Conservation (phyloP, 2,888 invertebrate genomes). For the Drosophila yooni region DNA sequence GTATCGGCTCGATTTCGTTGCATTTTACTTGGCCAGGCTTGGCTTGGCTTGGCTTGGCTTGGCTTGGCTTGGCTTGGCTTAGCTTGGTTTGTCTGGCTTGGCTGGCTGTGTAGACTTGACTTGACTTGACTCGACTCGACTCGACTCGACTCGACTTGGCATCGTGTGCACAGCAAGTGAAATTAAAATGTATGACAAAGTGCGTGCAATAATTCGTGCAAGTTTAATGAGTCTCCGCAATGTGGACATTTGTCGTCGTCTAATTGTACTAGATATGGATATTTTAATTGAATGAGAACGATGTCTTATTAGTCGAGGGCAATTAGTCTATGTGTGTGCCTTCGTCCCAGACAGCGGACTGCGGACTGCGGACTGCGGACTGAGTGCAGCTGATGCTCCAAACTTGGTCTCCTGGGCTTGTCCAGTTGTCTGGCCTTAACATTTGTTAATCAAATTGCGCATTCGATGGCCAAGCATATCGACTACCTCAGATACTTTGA, state of each 20-base stretch:
- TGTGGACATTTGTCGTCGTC: conserved; percentile 79
- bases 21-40: conserved; percentile 19
- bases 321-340: conserved; percentile 74
- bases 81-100: background rate
- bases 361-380: conserved; percentile 3
- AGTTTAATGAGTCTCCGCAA: conserved; percentile 79
- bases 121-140: background rate
- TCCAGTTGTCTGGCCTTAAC: conserved; percentile 23
- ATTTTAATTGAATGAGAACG: conserved; percentile 83
- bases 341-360: conserved; percentile 11
- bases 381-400: conserved; percentile 12
- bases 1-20: conserved; percentile 55
- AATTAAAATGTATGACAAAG: conserved; percentile 85
- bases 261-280: conserved; percentile 84
- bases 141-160: conserved; percentile 16
- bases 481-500: conserved; percentile 3
- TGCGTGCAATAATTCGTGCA: conserved; percentile 84
- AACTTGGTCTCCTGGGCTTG: conserved; percentile 33
- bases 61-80: background rate
- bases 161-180: conserved; percentile 64
- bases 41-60: background rate
- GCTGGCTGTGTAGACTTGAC: background rate
- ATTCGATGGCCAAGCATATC: conserved; percentile 22
- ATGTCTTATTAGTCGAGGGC: conserved; percentile 78
- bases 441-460: conserved; percentile 48